Conservation (phyloP, 2,797 vertebrate species). For the Cryptoprocta ferox region DNA sequence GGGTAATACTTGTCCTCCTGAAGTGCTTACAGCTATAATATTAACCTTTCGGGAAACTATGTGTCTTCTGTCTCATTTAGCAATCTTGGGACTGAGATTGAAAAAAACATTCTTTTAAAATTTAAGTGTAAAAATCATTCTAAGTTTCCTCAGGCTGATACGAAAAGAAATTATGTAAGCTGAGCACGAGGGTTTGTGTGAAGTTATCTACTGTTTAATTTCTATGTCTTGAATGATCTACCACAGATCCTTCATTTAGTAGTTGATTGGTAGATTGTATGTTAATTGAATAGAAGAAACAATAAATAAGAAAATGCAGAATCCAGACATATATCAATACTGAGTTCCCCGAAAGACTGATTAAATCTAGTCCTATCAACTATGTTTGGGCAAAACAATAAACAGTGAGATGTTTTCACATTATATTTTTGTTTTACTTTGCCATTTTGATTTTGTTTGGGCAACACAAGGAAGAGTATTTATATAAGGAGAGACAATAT, state of each 20-base stretch:
- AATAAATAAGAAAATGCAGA: background rate
- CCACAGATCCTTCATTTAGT: background rate
- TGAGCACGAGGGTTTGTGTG: background rate
- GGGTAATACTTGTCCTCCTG: background rate
- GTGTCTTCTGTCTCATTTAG: background rate
- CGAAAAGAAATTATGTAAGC: background rate
- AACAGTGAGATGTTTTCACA: background rate
- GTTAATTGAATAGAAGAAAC: background rate
- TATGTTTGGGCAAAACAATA: background rate
- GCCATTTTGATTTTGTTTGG: background rate
- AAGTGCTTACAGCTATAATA: background rate
- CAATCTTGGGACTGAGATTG: background rate
- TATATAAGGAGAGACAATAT: background rate
- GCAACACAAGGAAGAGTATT: background rate
- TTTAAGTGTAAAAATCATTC: constrained; percentile 25
- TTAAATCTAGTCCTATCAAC: background rate
- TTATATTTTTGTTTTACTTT: background rate
- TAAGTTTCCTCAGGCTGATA: background rate
- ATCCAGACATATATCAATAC: background rate
- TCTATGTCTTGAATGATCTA: background rate
- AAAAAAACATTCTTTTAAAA: background rate
- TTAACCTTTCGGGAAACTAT: background rate
- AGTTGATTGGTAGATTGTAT: background rate
- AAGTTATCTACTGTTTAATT: background rate
- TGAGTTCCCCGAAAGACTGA: background rate